phyloP scores from a whole-genome alignment of 2,888 invertebrate genomes.

The Volucella zonaria region DNA sequence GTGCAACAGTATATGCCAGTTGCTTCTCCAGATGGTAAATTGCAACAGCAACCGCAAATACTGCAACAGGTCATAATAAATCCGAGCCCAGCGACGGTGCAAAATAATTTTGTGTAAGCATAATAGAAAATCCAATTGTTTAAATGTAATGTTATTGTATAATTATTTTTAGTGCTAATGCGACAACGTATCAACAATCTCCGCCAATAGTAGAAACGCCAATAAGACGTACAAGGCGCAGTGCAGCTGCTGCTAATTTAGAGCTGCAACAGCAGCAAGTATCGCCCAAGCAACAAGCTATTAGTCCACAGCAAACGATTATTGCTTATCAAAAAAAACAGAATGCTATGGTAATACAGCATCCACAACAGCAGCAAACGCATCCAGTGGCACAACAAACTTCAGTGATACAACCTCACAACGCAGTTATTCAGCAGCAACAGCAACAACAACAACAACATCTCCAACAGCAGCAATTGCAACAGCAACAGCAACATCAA shows the following conservation, averaged over 20 bases:
- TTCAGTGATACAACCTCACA: conserved; percentile 73
- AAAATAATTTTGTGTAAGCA: conserved; percentile 71
- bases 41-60: conserved; percentile 70
- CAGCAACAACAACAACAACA: conserved; percentile 69
- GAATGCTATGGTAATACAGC: conserved; percentile 43
- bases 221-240: conserved; percentile 61
- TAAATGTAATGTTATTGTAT: neutral
- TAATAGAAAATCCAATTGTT: conserved; percentile 4
- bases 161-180: conserved; percentile 45
- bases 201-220: conserved; percentile 58
- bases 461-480: conserved; percentile 45
- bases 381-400: conserved; percentile 73
- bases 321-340: conserved; percentile 72
- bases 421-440: conserved; percentile 67
- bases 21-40: conserved; percentile 62
- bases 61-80: conserved; percentile 69
- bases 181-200: conserved; percentile 56
- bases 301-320: conserved; percentile 68
- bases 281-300: conserved; percentile 60
- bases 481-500: conserved; percentile 32
- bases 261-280: conserved; percentile 49
- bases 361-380: conserved; percentile 43
- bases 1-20: conserved; percentile 64
- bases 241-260: conserved; percentile 48
- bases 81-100: conserved; percentile 43